These are phyloP conservation scores for Neoarius graeffei DNA, from an alignment of 2,113 vertebrate species.

Conservation along the genomic window DNA sequence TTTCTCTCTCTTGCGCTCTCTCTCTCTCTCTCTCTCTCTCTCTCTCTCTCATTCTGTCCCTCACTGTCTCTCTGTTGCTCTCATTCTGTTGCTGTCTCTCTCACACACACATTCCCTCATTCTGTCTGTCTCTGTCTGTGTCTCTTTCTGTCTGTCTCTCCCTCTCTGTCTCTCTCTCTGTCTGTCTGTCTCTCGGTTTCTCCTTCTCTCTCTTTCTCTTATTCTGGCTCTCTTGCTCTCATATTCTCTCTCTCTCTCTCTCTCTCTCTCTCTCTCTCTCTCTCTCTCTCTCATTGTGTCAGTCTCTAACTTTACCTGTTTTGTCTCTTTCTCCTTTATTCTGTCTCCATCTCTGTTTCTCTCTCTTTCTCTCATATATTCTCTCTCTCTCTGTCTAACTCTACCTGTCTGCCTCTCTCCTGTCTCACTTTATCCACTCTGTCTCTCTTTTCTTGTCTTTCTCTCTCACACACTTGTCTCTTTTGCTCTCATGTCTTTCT, in stretches of 20 bases:
- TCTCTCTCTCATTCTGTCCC: neutral
- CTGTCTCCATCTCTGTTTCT: neutral
- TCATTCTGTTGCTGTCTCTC: neutral
- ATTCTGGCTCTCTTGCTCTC: neutral
- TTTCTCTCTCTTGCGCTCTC: neutral
- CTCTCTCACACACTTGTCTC: neutral
- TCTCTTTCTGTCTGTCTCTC: neutral
- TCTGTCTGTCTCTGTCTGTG: slow-evolving; percentile 27
- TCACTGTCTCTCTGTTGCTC: neutral
- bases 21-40: neutral
- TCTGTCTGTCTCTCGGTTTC: neutral
- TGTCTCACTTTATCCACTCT: neutral
- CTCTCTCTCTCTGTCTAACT: neutral
- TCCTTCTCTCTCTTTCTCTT: too few relatives aligned
- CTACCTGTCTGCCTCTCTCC: too few relatives aligned
- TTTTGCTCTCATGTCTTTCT: neutral
- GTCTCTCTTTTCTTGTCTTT: neutral
- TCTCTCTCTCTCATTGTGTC: neutral
- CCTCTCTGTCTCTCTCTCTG: neutral
- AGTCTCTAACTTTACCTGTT: too few relatives aligned
- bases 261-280: neutral
- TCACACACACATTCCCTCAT: neutral
- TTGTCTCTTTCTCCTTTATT: too few relatives aligned
- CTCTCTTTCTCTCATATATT: neutral
- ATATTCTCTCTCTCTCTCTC: neutral